phyloP scores from a whole-genome alignment of 2,113 vertebrate genomes.

The Fregata magnificens region DNA sequence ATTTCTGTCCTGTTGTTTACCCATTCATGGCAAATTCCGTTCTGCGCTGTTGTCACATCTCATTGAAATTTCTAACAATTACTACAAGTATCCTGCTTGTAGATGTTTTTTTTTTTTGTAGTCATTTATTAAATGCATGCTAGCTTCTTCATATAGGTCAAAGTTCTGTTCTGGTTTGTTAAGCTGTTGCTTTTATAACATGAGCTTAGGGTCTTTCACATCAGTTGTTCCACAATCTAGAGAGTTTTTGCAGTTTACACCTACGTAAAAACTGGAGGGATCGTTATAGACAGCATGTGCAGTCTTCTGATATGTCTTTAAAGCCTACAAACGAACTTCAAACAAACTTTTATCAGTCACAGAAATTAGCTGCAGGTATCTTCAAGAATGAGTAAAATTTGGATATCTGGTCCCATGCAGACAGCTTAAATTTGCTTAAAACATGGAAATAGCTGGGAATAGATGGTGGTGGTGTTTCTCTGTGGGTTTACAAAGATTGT shows the following conservation, averaged over 20 bases:
- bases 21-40: background rate
- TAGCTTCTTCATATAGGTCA: background rate
- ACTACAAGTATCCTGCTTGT: background rate
- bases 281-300: background rate
- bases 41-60: background rate
- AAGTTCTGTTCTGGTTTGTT: background rate
- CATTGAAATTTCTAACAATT: background rate
- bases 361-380: slow-evolving; percentile 6
- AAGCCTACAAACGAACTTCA: background rate
- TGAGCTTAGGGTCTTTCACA: background rate
- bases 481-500: background rate
- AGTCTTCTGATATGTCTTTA: background rate
- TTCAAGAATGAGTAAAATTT: background rate
- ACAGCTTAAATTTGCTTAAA: background rate
- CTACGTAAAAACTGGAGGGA: background rate
- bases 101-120: background rate
- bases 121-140: background rate
- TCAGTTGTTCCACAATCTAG: background rate
- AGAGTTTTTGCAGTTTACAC: background rate
- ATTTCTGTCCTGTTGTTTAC: background rate
- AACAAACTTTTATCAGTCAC: background rate
- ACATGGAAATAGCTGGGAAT: background rate
- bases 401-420: background rate
- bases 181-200: background rate
- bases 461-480: background rate